Evolutionary conservation across 2,113 vertebrate genomes (phyloP), one percentile per base, ranked within the genome.

Genomic region (Mola mola): DNA sequence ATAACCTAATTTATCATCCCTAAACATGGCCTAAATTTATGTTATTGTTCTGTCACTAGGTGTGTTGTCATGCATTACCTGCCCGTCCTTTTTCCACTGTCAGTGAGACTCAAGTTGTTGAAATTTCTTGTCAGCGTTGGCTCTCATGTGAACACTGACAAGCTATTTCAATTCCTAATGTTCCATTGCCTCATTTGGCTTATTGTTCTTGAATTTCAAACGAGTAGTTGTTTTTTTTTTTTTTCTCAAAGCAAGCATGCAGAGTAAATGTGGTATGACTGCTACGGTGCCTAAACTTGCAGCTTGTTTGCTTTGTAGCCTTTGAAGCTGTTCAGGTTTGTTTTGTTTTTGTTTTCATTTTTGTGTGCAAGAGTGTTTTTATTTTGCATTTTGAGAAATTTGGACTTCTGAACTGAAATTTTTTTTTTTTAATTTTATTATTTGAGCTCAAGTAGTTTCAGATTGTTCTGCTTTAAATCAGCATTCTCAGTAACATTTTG

Each of bases 201-300:
- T 38, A 15, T 24, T 56, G 24, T n/a, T 53, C 49, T 22, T 57
- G 8, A 20, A 51, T 67, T 68, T 13, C 13, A 42, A 63, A 44
- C 47, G 19, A 36, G 63, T 36, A 57, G 28, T 59, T 62, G 33
- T 62, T 26, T 64, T 36, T 71, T 34, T 63, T 24, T 68, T 71
- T 66, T 38, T 68, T 69, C 48, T 56, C 33, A 62, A 11, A 68
- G 60, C 72, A 44, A 11, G 68, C 60, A 70, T 81, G 72, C 66
- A 72, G 61, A 64, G 17, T 48, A 13, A 51, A 38, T 63, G 31
- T 58, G 20, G 53, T 46, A 46, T 86, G 66, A 81, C 66, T 88
- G 79, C 69, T 40, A 16, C 42, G 77, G 79, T 86, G 79, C 75
- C 80, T 81, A 44, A 77, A 53, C n/a, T 42, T 70, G 47, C 61